Evolutionary conservation across 2,113 vertebrate species (phyloP).

Genomic region (Oryzias melastigma): DNA sequence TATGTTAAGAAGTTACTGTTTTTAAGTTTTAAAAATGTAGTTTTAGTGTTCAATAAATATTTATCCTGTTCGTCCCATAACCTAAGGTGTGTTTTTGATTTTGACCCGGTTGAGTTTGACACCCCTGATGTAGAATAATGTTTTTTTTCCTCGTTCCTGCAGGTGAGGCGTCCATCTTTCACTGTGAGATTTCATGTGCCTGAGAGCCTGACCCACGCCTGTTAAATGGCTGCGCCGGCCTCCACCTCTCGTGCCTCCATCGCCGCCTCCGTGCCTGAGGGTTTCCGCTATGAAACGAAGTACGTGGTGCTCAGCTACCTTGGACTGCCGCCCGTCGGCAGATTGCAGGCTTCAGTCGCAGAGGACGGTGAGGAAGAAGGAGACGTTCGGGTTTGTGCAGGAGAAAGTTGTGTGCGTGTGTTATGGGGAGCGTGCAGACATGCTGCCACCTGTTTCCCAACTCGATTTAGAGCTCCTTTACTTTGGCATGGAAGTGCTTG

Average conservation of each 20-base stretch:
- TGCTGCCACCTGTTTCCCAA: constrained; percentile 36
- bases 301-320: constrained; percentile 92
- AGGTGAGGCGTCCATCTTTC: constrained; percentile 51
- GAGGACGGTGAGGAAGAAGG: constrained; percentile 50
- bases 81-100: no score
- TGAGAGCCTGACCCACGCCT: constrained; percentile 55
- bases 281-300: constrained; percentile 93
- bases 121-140: neutral
- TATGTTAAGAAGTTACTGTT: no score
- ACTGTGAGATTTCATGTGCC: constrained; percentile 60
- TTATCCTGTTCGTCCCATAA: no score
- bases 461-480: constrained; percentile 21
- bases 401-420: constrained; percentile 4
- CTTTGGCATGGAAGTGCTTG: constrained; percentile 7
- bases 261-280: constrained; percentile 80
- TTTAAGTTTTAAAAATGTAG: no score
- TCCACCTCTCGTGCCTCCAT: constrained; percentile 51
- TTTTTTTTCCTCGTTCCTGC: constrained; percentile 1
- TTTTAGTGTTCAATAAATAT: no score
- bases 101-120: no score
- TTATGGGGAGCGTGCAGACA: neutral
- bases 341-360: constrained; percentile 52
- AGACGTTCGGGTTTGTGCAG: neutral
- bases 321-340: constrained; percentile 78
- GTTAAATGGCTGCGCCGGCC: constrained; percentile 72